A percentile compares a stretch with the other conserved stretches of the same genome.
These are phyloP conservation scores for Pygoscelis adeliae DNA, from an alignment of 2,113 vertebrate genomes.

Conservation along the genomic window DNA sequence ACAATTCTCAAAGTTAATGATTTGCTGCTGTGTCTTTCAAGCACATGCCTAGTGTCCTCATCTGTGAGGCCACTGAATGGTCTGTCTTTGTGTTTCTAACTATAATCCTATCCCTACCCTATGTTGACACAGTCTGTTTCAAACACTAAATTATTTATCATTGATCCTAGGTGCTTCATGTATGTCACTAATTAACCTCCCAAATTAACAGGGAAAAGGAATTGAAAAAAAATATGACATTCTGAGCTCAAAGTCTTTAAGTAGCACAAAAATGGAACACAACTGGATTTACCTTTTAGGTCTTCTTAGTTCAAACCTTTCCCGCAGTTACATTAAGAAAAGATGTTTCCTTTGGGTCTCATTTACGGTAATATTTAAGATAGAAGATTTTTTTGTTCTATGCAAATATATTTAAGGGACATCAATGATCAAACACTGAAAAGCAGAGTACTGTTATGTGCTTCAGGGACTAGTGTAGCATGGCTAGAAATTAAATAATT, in stretches of 20 bases:
- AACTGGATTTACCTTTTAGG: neutral
- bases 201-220: neutral
- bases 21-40: neutral
- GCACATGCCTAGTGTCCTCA: neutral
- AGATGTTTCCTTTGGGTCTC: neutral
- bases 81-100: neutral
- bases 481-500: conserved; percentile 44
- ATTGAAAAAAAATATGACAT: neutral
- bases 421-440: neutral
- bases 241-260: neutral
- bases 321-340: neutral
- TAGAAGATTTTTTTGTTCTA: neutral
- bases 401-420: neutral
- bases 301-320: neutral
- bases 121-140: neutral
- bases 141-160: neutral
- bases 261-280: neutral
- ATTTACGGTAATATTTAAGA: neutral
- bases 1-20: neutral
- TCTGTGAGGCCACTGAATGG: neutral
- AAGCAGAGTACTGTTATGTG: neutral
- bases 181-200: neutral
- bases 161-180: neutral
- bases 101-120: neutral
- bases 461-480: neutral